Evolutionary conservation across 2,888 invertebrate genomes (phyloP).

Genomic region (Strigamia maritima): DNA sequence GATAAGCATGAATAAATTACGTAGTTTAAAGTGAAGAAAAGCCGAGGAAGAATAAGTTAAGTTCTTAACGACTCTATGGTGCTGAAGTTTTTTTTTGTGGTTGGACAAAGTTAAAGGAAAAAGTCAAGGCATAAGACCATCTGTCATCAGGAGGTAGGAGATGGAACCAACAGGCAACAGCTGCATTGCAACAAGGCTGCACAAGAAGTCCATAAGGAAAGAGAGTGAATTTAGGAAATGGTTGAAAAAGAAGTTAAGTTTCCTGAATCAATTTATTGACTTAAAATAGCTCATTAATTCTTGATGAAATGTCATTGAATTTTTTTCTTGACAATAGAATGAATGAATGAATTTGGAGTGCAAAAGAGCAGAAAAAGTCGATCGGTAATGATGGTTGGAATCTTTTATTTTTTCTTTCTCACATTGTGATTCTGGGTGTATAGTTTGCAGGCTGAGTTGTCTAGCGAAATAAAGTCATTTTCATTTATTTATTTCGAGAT

Average conservation of each 20-base stretch:
- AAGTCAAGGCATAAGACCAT: not conserved
- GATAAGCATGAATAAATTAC: not conserved
- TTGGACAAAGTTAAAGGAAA: not conserved
- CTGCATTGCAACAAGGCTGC: conserved; percentile 2
- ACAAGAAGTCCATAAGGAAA: not conserved
- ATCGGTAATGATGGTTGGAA: no score
- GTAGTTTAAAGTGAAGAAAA: not conserved
- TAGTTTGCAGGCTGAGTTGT: no score
- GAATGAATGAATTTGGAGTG: not conserved
- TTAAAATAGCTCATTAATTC: not conserved
- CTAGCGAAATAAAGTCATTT: no score
- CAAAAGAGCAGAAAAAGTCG: no score
- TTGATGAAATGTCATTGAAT: not conserved
- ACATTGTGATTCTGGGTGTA: no score
- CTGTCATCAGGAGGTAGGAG: not conserved
- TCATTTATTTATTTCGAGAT: no score
- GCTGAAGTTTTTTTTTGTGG: not conserved
- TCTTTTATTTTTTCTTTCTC: no score
- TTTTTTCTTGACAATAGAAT: not conserved
- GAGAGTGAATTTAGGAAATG: not conserved
- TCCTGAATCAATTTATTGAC: conserved; percentile 12
- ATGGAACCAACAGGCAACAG: not conserved
- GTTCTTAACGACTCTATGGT: not conserved
- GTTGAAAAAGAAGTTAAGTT: not conserved
- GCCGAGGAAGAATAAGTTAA: not conserved